Conservation (phyloP, 2,888 invertebrate species). For the Pecten maximus region DNA sequence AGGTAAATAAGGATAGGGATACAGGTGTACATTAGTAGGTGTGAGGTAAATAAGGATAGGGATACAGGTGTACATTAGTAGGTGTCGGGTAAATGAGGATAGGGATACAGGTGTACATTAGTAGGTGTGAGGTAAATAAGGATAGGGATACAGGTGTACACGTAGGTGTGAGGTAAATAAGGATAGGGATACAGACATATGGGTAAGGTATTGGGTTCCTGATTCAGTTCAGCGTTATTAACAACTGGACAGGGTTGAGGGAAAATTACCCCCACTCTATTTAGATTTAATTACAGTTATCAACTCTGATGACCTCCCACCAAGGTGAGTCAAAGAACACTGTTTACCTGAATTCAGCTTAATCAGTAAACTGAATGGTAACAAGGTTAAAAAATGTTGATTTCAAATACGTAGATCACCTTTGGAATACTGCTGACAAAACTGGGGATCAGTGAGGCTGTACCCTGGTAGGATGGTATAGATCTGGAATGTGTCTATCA, state of each 20-base stretch:
- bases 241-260: not conserved
- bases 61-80: too few species aligned
- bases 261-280: not conserved
- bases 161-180: not conserved
- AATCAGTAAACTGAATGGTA: not conserved
- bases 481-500: not conserved
- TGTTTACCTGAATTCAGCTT: not conserved
- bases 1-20: too few species aligned
- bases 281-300: not conserved
- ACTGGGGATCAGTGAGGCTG: not conserved
- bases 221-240: not conserved
- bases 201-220: not conserved
- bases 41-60: too few species aligned
- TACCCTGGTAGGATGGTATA: not conserved
- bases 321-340: not conserved
- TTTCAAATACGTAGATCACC: not conserved
- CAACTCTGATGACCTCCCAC: not conserved
- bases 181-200: not conserved
- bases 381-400: not conserved
- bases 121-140: not conserved
- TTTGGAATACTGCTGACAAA: not conserved
- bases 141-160: not conserved
- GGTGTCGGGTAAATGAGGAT: too few species aligned
- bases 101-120: not conserved
- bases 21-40: too few species aligned